These are phyloP conservation scores for Metopolophium dirhodum DNA, from an alignment of 1,140 invertebrate genomes.

Conservation along the genomic window DNA sequence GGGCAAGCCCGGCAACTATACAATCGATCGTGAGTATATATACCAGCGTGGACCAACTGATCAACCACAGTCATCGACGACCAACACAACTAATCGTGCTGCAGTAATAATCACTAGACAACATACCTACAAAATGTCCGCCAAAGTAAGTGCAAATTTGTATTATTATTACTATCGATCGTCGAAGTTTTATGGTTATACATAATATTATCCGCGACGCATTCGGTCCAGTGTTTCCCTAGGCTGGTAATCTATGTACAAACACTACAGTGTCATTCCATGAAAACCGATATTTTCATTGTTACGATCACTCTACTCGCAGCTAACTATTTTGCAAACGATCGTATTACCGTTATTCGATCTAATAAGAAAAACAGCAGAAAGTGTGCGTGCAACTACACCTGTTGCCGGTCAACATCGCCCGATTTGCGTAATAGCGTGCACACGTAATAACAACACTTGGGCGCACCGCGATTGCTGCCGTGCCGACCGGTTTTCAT, in stretches of 20 bases:
- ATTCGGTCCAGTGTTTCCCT: not conserved
- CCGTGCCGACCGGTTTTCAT: not conserved
- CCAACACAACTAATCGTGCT: not conserved
- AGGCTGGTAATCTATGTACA: not conserved
- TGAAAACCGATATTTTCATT: not conserved
- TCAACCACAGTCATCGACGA: constrained; percentile 20
- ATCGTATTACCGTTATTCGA: not conserved
- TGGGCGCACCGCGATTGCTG: not conserved
- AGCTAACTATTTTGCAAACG: not conserved
- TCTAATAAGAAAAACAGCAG: not conserved
- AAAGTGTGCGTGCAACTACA: not conserved
- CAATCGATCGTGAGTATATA: constrained; percentile 25
- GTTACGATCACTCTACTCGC: not conserved
- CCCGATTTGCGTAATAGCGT: not conserved
- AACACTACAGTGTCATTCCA: not conserved
- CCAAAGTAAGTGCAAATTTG: constrained; percentile 33
- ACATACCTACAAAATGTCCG: not conserved
- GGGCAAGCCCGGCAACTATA: not conserved
- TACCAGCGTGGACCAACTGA: not conserved
- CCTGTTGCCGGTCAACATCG: not conserved
- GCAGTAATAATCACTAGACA: not conserved
- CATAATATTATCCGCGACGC: not conserved
- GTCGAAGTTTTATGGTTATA: not conserved
- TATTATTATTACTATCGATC: not conserved
- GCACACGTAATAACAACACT: not conserved